Conservation (phyloP, 2,888 invertebrate species). For the Pterostichus madidus region DNA sequence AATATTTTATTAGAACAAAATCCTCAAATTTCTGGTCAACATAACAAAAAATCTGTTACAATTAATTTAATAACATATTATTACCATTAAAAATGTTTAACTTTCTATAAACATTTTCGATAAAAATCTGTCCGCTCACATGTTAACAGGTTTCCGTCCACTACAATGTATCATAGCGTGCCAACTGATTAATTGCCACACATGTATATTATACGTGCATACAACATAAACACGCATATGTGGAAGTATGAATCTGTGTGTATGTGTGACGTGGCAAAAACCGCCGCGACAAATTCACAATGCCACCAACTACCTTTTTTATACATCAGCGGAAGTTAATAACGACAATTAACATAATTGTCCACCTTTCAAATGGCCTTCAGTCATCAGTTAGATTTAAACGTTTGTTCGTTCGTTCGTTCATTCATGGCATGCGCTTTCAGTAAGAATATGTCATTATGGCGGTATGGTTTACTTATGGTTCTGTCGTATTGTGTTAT, state of each 20-base stretch:
- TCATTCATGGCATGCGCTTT: slow-evolving; percentile 24
- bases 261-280: background rate
- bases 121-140: background rate
- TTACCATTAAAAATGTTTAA: background rate
- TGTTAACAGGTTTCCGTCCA: slow-evolving; percentile 1
- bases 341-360: slow-evolving; percentile 42
- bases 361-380: slow-evolving; percentile 52
- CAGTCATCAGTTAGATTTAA: slow-evolving; percentile 5
- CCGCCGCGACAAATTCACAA: slow-evolving; percentile 21
- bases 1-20: too few species aligned
- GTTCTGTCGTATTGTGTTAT: background rate
- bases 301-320: slow-evolving; percentile 33
- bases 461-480: too few species aligned
- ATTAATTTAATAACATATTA: background rate
- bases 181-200: slow-evolving; percentile 5
- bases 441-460: background rate
- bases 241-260: background rate
- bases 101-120: slow-evolving; percentile 5
- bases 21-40: too few species aligned
- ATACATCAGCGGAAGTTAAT: slow-evolving; percentile 40
- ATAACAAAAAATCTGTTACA: background rate
- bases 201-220: slow-evolving; percentile 18
- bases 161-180: background rate
- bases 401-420: too few species aligned
- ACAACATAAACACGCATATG: background rate